A percentile compares a stretch with the other conserved stretches of the same genome.
These are phyloP conservation scores for Stenotaenia linearis DNA, from an alignment of 2,888 invertebrate species.

Conservation along the genomic window DNA sequence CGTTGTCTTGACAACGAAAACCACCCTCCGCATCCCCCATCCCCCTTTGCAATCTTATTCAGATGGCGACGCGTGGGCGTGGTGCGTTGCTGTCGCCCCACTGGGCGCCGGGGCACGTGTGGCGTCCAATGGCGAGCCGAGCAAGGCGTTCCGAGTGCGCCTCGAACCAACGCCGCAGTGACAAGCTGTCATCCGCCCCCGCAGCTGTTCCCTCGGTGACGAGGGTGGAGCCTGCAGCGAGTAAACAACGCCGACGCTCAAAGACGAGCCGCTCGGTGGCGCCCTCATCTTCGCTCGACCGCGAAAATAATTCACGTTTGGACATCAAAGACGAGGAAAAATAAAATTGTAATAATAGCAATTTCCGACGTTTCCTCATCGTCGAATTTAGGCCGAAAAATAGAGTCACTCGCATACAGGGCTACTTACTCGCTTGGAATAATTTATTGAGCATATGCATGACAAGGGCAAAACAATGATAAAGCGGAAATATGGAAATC, in stretches of 20 bases:
- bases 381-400: background rate
- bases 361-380: background rate
- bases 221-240: background rate
- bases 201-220: slow-evolving; percentile 11
- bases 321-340: background rate
- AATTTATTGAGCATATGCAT: background rate
- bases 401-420: background rate
- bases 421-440: background rate
- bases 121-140: background rate
- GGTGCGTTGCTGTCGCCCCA: background rate
- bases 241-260: background rate
- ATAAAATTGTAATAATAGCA: background rate
- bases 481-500: background rate
- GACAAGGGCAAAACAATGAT: background rate
- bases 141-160: slow-evolving; percentile 12
- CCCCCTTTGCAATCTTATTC: background rate
- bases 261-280: slow-evolving; percentile 3
- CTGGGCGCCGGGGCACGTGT: slow-evolving; percentile 11
- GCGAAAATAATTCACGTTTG: background rate
- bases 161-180: background rate
- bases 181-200: slow-evolving; percentile 6
- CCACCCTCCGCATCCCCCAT: background rate
- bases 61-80: slow-evolving; percentile 9
- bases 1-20: background rate
- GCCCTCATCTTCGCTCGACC: background rate